Evolutionary conservation across 2,888 invertebrate genomes (phyloP).

Genomic region (Phengaris alcon): DNA sequence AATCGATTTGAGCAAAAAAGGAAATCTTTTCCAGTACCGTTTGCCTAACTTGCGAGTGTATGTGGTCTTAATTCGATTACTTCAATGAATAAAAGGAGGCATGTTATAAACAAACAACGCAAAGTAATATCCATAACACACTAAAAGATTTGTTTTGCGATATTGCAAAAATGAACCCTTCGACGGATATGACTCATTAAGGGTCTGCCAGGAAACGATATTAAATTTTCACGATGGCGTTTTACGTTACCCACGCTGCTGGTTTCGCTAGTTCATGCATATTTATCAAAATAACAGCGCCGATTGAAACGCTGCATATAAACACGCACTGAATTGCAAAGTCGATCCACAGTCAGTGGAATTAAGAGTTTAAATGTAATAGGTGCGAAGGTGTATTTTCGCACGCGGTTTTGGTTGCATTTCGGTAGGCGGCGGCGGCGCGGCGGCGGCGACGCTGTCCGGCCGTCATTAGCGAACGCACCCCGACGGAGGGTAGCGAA

Average conservation of each 20-base stretch:
- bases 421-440: constrained; percentile 45
- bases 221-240: constrained; percentile 78
- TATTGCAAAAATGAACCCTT: constrained; percentile 73
- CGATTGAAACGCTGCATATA: constrained; percentile 78
- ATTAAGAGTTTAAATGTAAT: constrained; percentile 64
- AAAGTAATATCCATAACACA: constrained; percentile 42
- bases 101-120: neutral
- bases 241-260: constrained; percentile 69
- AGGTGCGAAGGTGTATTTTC: constrained; percentile 68
- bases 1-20: neutral
- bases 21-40: neutral
- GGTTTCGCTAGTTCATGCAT: constrained; percentile 76
- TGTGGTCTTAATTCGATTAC: neutral
- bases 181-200: constrained; percentile 76
- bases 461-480: constrained; percentile 71
- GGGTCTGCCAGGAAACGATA: constrained; percentile 74
- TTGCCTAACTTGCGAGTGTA: neutral
- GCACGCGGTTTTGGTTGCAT: constrained; percentile 56
- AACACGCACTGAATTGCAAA: constrained; percentile 71
- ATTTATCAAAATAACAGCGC: constrained; percentile 78
- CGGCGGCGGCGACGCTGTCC: constrained; percentile 54
- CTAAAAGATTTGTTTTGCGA: constrained; percentile 62
- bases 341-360: constrained; percentile 53
- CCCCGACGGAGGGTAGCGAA: constrained; percentile 63
- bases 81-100: neutral